Evolutionary conservation across 2,797 vertebrate genomes (phyloP).

Genomic region (Prunella strophiata): DNA sequence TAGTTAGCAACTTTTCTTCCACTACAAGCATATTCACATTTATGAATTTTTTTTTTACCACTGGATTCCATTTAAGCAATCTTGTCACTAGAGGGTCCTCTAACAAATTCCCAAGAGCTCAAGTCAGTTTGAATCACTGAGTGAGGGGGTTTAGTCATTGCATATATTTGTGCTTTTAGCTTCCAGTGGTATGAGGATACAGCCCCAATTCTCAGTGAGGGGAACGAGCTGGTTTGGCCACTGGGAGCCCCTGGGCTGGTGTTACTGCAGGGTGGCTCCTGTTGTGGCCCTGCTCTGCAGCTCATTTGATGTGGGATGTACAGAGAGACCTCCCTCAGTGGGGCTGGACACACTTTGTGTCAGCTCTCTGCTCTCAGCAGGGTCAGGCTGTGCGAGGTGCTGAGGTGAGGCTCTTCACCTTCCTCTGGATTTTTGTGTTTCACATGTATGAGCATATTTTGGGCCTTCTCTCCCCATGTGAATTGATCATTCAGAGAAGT

Average conservation of each 20-base stretch:
- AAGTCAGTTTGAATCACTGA: not conserved
- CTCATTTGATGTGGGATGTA: not conserved
- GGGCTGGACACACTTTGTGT: accelerated
- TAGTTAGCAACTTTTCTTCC: not conserved
- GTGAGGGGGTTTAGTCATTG: not conserved
- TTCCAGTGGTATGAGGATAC: not conserved
- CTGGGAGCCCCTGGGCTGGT: accelerated
- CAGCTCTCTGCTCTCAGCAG: accelerated
- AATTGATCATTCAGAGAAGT: not conserved
- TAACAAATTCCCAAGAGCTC: not conserved
- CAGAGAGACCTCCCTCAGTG: accelerated
- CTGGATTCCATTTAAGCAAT: not conserved
- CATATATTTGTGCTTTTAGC: not conserved
- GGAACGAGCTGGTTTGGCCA: accelerated
- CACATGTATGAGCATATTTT: accelerated
- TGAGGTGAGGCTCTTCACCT: accelerated
- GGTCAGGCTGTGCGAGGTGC: not conserved
- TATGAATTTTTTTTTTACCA: not conserved
- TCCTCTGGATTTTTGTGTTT: not conserved
- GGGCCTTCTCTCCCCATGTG: not conserved
- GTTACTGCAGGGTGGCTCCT: not conserved
- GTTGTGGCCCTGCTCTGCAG: not conserved
- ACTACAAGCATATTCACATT: not conserved
- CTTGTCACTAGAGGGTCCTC: not conserved
- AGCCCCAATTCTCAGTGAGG: not conserved